These are phyloP conservation scores for Catocala sponsa DNA, from an alignment of 2,888 invertebrate genomes.

Conservation along the genomic window DNA sequence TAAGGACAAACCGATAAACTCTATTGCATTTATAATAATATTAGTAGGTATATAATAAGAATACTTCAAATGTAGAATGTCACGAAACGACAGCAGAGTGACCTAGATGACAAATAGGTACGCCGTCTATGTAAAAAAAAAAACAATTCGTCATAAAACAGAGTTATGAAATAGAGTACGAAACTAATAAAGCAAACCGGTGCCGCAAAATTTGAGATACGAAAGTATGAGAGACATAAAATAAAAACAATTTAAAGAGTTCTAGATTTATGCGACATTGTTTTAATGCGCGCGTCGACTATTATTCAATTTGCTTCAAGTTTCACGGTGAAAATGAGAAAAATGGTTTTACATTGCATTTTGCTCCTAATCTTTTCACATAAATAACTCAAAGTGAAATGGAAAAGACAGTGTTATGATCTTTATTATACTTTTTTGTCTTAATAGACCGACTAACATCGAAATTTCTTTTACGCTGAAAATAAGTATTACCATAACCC, in stretches of 20 bases:
- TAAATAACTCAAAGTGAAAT: background rate
- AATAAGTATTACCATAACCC: too few species aligned
- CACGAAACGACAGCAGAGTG: background rate
- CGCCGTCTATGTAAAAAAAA: conserved; percentile 20
- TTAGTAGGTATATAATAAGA: too few species aligned
- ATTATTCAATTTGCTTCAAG: conserved; percentile 40
- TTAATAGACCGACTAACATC: background rate
- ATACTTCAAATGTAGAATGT: background rate
- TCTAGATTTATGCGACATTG: conserved; percentile 39
- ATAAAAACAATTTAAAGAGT: conserved; percentile 43
- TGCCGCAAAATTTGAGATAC: conserved; percentile 24
- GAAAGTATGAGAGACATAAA: conserved; percentile 29
- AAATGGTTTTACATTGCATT: conserved; percentile 8
- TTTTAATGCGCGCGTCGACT: conserved; percentile 22
- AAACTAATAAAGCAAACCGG: conserved; percentile 44
- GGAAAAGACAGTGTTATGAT: background rate
- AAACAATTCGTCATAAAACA: conserved; percentile 29
- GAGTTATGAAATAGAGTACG: conserved; percentile 24
- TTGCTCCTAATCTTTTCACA: conserved; percentile 5
- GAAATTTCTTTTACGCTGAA: too few species aligned
- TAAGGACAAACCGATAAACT: too few species aligned
- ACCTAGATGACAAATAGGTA: conserved; percentile 24
- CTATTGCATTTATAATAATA: too few species aligned
- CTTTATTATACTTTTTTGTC: conserved; percentile 1
- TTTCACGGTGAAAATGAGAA: conserved; percentile 13